Conservation (phyloP, 35 echinoderm and acorn worm species). For the Apostichopus japonicus region DNA sequence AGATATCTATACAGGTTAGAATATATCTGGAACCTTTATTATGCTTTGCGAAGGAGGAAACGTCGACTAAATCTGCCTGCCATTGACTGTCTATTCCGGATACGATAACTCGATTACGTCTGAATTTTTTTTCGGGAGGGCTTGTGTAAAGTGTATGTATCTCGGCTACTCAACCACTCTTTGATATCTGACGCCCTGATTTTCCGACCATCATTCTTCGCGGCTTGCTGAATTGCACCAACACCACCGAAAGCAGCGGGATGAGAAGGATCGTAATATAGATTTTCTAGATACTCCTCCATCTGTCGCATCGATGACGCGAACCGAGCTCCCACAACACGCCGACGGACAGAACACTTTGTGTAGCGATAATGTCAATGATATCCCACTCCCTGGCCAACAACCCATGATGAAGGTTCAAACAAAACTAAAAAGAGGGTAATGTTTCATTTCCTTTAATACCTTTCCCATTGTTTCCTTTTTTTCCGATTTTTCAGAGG, state of each 20-base stretch:
- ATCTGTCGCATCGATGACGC: too few relatives aligned
- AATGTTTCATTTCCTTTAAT: neutral
- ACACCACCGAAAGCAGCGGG: conserved; percentile 32
- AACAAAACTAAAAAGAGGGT: neutral
- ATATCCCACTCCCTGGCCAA: neutral
- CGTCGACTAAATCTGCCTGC: conserved; percentile 24
- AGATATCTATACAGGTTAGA: conserved; percentile 76
- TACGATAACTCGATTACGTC: conserved; percentile 19
- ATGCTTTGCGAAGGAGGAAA: conserved; percentile 19
- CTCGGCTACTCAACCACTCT: conserved; percentile 10
- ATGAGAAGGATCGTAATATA: conserved; percentile 58
- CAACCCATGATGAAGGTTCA: neutral
- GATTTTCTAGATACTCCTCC: neutral
- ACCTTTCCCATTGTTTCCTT: neutral
- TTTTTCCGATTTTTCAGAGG: neutral
- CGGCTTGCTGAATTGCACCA: neutral
- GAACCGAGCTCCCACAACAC: too few relatives aligned
- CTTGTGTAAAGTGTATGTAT: conserved; percentile 60
- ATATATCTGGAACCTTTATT: conserved; percentile 71
- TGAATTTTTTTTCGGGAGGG: conserved; percentile 4
- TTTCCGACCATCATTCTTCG: neutral
- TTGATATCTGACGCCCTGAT: neutral
- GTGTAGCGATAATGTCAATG: neutral
- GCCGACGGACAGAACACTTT: neutral
- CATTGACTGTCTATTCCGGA: conserved; percentile 46